Conservation (phyloP, 2,888 invertebrate species). For the Pseudococcus viburni region DNA sequence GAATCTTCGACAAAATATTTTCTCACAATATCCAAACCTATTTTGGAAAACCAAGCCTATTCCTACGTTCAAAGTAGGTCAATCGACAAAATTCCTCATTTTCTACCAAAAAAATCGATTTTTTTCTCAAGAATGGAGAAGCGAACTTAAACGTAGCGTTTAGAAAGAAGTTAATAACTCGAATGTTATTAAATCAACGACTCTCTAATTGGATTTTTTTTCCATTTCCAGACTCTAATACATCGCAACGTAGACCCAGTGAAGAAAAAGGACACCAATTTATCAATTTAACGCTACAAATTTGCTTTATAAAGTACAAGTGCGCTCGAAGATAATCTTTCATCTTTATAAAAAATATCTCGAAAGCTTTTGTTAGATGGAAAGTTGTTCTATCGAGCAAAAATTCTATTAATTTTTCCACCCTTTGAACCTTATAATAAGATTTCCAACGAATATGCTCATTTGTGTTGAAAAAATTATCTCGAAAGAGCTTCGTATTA, state of each 20-base stretch:
- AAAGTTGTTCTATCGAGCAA: neutral
- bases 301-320: neutral
- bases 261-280: slow-evolving; percentile 1
- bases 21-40: neutral
- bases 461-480: neutral
- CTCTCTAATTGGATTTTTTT: slow-evolving; percentile 1
- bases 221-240: neutral
- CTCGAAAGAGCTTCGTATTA: neutral
- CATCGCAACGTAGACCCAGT: neutral
- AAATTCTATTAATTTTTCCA: neutral
- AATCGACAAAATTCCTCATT: neutral
- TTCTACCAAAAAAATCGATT: neutral
- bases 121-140: neutral
- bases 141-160: neutral
- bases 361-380: neutral
- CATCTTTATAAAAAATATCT: neutral
- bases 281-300: neutral
- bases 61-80: neutral
- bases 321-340: neutral
- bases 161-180: neutral
- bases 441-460: slow-evolving; percentile 13
- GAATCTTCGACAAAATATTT: neutral
- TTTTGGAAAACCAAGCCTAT: neutral
- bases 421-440: slow-evolving; percentile 7
- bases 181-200: neutral